Base-by-base conservation (phyloP, 2,113 vertebrate genomes). In the Sander lucioperca region DNA sequence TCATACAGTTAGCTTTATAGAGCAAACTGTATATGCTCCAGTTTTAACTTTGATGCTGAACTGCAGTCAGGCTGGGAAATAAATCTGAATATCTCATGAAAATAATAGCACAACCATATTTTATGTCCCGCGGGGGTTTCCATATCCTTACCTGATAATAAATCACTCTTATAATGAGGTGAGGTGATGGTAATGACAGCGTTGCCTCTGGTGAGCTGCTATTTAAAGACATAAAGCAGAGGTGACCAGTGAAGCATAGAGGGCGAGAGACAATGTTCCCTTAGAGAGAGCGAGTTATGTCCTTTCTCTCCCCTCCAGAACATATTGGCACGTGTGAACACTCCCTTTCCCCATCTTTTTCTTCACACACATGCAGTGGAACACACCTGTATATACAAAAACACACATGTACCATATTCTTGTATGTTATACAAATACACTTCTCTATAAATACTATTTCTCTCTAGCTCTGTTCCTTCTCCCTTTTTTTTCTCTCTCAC, bases 171-270 rank as follows among this genome's bases (percentile, higher is more conserved):
- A 64, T 84, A 74, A 87, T 64, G 67, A 86, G 88, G 83, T 83
- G 89, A 85, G 77, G 71, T 57, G 54, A 27, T 71, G 68, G 13
- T 89, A 80, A 89, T 74, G 81, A 36, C 74, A 82, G 61, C 9
- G 1, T 14, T 45, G 76, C 86, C 79, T 87, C 83, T 50, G 82
- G 48, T 63, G 59, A 70, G 75, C 30, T 16, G 73, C 86, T 92
- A 90, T 85, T 87, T 85, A 79, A 89, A 90, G 84, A 54, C 8
- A 19, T 71, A 79, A 30, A 80, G 86, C 61, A 59, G 86, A 85
- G 85, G 80, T 77, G 87, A 85, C 45, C 85, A 79, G 68, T 77
- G 85, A 82, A 45, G 87, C 88, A 48, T 61, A 59, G 86, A 90
- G 89, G 88, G 51, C 79, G 47, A 61, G 53, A 86, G 72, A 75